Evolutionary conservation across 2,113 vertebrate species (phyloP).

Genomic region (Ornithorhynchus anatinus): DNA sequence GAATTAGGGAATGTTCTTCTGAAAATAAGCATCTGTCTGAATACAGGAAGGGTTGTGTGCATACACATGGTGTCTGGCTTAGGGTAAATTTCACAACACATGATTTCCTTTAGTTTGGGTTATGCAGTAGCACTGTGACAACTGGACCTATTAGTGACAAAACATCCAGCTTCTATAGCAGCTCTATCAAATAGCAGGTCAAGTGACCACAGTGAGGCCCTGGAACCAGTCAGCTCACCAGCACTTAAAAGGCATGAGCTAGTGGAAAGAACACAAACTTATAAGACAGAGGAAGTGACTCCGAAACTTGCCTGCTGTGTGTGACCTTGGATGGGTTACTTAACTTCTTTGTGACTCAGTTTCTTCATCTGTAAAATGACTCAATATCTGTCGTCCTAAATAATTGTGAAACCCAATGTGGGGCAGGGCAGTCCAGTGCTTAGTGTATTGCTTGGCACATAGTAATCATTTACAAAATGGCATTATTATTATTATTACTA

Average conservation of each 20-base stretch:
- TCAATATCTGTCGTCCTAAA: not conserved
- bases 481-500: not conserved
- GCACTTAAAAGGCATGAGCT: constrained; percentile 2
- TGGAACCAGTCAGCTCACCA: constrained; percentile 33
- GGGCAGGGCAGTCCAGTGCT: not conserved
- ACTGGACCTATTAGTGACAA: no score
- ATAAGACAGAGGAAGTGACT: not conserved
- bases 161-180: no score
- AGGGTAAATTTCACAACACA: no score
- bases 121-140: no score
- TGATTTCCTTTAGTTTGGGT: no score
- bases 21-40: no score
- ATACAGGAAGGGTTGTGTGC: no score
- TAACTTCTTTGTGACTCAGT: not conserved
- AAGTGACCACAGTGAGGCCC: constrained; percentile 18
- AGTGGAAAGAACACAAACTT: not conserved
- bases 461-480: not conserved
- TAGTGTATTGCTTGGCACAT: not conserved
- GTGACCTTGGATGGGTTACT: not conserved
- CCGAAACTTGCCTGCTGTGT: rapidly evolving
- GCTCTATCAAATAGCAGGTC: no score
- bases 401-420: not conserved
- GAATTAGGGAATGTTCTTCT: no score
- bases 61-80: no score
- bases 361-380: not conserved